Percentiles rank a stretch among this genome's conserved stretches.
These are phyloP conservation scores for Agonopterix alstromeriana DNA, from an alignment of 2,888 invertebrate species.

Conservation along the genomic window DNA sequence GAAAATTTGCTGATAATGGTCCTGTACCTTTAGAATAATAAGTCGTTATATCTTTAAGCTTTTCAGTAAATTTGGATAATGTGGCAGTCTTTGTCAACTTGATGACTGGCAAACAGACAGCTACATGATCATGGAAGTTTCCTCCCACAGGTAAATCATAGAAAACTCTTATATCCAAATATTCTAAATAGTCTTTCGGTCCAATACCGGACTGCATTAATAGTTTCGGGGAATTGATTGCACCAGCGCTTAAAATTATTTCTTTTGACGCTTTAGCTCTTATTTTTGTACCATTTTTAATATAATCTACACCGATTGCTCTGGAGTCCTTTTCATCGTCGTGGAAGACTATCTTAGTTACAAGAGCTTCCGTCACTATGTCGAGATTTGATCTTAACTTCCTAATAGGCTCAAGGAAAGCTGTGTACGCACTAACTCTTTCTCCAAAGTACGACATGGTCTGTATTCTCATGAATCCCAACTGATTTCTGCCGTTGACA, in stretches of 20 bases:
- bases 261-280: conserved; percentile 47
- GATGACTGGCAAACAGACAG: conserved; percentile 62
- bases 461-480: conserved; percentile 67
- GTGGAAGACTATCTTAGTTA: conserved; percentile 51
- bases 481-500: conserved; percentile 57
- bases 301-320: conserved; percentile 50
- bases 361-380: conserved; percentile 55
- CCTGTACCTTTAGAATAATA: conserved; percentile 60
- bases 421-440: conserved; percentile 62
- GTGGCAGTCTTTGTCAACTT: conserved; percentile 53
- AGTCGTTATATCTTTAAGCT: conserved; percentile 57
- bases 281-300: conserved; percentile 58
- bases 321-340: conserved; percentile 29
- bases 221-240: conserved; percentile 62
- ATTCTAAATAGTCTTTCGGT: conserved; percentile 63
- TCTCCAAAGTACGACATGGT: conserved; percentile 65
- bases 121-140: conserved; percentile 67
- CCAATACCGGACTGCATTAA: conserved; percentile 68
- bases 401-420: conserved; percentile 61
- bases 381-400: conserved; percentile 51
- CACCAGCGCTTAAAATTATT: conserved; percentile 59
- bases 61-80: conserved; percentile 48
- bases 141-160: conserved; percentile 59
- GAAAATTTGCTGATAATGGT: conserved; percentile 64
- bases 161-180: conserved; percentile 46